Percentiles rank a stretch among this genome's conserved stretches.
Evolutionary conservation across 2,113 vertebrate genomes (phyloP).

Genomic region (Halichoerus grypus): DNA sequence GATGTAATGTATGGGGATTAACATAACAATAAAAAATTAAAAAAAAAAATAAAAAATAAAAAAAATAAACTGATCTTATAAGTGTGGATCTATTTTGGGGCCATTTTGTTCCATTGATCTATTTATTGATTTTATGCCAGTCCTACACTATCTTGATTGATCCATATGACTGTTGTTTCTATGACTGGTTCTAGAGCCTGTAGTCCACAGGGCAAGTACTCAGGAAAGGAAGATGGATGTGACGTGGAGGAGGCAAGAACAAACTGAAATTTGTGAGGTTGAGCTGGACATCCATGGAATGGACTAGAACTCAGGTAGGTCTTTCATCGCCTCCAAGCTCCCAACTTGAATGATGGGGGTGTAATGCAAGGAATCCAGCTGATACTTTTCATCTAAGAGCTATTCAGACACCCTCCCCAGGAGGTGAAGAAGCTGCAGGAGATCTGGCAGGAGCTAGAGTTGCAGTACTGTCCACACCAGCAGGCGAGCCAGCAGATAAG

Average conservation of each 20-base stretch:
- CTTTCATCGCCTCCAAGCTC: neutral
- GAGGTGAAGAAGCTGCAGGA: neutral
- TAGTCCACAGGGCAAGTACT: too few species aligned
- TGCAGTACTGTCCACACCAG: neutral
- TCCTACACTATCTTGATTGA: neutral
- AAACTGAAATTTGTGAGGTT: neutral
- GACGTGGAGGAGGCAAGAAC: neutral
- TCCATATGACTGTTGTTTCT: neutral
- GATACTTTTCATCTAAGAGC: neutral
- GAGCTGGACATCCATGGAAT: neutral
- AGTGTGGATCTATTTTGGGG: neutral
- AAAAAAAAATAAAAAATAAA: neutral
- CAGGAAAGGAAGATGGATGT: neutral
- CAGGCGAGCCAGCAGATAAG: neutral
- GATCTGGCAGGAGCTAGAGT: neutral
- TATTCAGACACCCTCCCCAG: neutral
- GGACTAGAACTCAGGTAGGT: neutral
- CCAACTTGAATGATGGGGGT: neutral
- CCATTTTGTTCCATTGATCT: neutral
- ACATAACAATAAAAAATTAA: too few species aligned
- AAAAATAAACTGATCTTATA: neutral
- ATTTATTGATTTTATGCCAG: neutral
- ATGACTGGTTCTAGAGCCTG: neutral
- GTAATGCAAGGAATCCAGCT: neutral
- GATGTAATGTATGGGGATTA: too few species aligned